Evolutionary conservation across 2,888 invertebrate species (phyloP), one percentile per base, ranked within the genome.

Genomic region (Elysia crispata): DNA sequence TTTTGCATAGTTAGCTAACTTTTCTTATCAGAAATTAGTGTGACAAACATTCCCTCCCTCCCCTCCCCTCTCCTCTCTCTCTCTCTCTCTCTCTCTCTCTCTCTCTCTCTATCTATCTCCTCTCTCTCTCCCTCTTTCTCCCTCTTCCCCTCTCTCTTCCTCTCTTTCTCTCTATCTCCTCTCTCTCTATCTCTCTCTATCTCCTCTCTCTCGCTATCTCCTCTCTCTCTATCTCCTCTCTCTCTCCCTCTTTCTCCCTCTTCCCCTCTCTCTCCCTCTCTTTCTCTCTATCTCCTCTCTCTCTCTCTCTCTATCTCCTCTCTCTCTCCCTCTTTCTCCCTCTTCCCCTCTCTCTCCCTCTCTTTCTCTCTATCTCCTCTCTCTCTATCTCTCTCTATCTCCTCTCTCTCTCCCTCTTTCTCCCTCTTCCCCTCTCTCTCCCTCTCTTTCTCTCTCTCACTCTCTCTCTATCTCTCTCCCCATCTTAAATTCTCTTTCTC

Each of bases 311-410:
- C 25, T 23, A 1, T 20, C 25, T 6, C 49, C 41, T 50, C 28
- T 73, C 28, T 50, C 25, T 54, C 28, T 54, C 54, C 30, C 28
- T 73, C 50, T 73, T 11, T 54, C 25, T 73, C 50, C 49, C 57
- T 77, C 69, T 77, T 69, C 67, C 50, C 57, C 69, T 28, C 69
- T 33, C 57, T 31, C 57, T n/a, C 75, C 75, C 31, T 33, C 33
- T 11, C 23, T 23, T n/a, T n/a, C 33, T 62, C 33, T 50, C 33
- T 41, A 41, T 11, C 41, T 41, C 11, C 41, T 41, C 11, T 41
- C 3, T 41, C 41, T 41, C 11, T 6, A 41, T 6, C 41, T 11
- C 41, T 41, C 41, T 41, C 3, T 11, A 11, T 11, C 41, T 41
- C 3, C 5, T 41, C 41, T 41, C 11, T 41, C 41, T 41, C 41